These are phyloP conservation scores for Orientallactaga sibirica DNA, from an alignment of 2,797 vertebrate genomes.

Conservation along the genomic window DNA sequence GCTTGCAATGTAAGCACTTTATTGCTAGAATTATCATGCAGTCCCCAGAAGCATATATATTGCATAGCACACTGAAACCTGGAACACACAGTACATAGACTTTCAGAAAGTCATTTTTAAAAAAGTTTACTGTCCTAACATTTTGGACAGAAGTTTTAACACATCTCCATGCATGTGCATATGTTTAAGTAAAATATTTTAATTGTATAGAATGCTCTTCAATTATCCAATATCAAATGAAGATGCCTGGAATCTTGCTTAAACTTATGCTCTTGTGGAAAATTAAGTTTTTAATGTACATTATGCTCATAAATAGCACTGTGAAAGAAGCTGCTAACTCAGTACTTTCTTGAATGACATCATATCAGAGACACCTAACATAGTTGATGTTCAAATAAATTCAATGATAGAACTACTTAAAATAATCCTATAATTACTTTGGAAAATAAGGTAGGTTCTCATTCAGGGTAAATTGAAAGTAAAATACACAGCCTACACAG, in stretches of 20 bases:
- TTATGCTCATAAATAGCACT: background rate
- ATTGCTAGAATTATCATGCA: too few species aligned
- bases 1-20: too few species aligned
- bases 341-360: background rate
- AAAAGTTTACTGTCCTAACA: background rate
- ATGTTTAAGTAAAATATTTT: conserved; percentile 36
- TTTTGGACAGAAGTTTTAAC: background rate
- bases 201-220: background rate
- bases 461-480: too few species aligned
- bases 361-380: background rate
- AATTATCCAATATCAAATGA: background rate
- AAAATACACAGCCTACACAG: background rate
- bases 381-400: background rate
- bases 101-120: background rate
- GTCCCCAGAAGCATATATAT: too few species aligned
- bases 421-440: background rate
- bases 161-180: background rate
- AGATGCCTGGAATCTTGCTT: background rate
- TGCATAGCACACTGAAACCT: background rate
- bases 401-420: background rate
- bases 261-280: background rate
- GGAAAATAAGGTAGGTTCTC: background rate
- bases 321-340: background rate
- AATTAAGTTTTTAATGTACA: background rate
- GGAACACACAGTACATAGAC: background rate